These are phyloP conservation scores for Sussaba pulchella DNA, from an alignment of 2,888 invertebrate genomes.

Conservation along the genomic window DNA sequence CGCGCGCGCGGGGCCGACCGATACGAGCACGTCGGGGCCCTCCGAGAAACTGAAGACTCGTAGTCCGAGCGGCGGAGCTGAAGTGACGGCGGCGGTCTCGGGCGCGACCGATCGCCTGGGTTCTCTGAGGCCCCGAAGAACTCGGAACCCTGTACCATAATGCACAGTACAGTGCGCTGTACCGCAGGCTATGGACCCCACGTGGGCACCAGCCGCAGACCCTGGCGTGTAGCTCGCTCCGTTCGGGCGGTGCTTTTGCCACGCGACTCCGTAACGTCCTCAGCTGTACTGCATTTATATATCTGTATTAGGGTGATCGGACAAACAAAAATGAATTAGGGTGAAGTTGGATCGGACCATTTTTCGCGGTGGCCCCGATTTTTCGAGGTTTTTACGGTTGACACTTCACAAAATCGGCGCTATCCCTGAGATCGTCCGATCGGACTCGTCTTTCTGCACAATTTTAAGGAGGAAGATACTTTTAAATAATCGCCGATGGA, in stretches of 20 bases:
- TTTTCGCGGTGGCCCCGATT: too few relatives aligned
- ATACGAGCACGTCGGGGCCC: slow-evolving; percentile 62
- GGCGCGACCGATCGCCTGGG: not conserved
- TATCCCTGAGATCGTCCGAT: too few relatives aligned
- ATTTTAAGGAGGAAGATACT: too few relatives aligned
- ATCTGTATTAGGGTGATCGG: not conserved
- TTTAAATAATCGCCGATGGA: too few relatives aligned
- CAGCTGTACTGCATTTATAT: not conserved
- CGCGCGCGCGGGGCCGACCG: slow-evolving; percentile 37
- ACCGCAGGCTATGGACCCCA: slow-evolving; percentile 33
- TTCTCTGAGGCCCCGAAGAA: slow-evolving; percentile 50
- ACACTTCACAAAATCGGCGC: too few relatives aligned
- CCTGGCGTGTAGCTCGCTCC: slow-evolving; percentile 19
- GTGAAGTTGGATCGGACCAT: too few relatives aligned
- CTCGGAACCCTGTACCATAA: slow-evolving; percentile 3
- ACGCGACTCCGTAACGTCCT: slow-evolving; percentile 26
- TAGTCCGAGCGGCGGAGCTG: slow-evolving; percentile 37
- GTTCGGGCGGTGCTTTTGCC: slow-evolving; percentile 8
- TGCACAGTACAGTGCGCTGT: not conserved
- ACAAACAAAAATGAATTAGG: too few relatives aligned
- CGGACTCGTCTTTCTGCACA: too few relatives aligned
- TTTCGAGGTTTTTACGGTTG: too few relatives aligned
- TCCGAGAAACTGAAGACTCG: slow-evolving; percentile 62
- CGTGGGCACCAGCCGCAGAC: slow-evolving; percentile 35
- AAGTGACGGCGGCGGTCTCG: slow-evolving; percentile 27